Evolutionary conservation across 2,888 invertebrate species (phyloP).

Genomic region (Amphiduros pacificus): DNA sequence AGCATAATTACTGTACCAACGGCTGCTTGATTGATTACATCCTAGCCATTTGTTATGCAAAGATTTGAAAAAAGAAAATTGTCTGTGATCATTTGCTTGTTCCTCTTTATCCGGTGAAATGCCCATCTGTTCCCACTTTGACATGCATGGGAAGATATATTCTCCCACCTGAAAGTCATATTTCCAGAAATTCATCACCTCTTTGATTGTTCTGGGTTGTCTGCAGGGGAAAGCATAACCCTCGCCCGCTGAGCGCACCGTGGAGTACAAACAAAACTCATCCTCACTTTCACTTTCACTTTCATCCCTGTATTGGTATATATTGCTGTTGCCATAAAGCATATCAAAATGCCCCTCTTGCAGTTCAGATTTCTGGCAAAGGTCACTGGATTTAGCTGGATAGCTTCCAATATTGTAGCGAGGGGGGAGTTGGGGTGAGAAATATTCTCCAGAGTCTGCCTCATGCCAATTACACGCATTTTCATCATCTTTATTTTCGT

Average conservation of each 20-base stretch:
- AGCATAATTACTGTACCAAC: constrained; percentile 3
- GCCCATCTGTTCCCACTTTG: background rate
- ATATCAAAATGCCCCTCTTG: too few relatives aligned
- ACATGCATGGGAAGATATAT: constrained; percentile 2
- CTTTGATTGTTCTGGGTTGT: constrained; percentile 2
- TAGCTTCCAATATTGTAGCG: too few relatives aligned
- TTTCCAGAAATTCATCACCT: constrained; percentile 8
- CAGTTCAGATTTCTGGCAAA: too few relatives aligned
- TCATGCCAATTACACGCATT: background rate
- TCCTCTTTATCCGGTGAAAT: background rate
- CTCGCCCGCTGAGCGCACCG: background rate
- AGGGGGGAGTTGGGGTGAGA: too few relatives aligned
- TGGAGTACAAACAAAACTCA: background rate
- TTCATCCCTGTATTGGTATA: background rate
- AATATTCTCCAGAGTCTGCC: background rate
- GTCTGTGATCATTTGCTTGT: background rate
- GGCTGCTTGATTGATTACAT: background rate
- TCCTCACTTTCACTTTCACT: background rate
- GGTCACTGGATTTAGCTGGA: too few relatives aligned
- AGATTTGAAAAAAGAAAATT: constrained; percentile 5
- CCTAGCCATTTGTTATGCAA: constrained; percentile 6
- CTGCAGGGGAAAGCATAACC: constrained; percentile 5
- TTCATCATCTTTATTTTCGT: constrained; percentile 68
- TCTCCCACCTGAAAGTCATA: constrained; percentile 8
- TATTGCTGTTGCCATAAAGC: too few relatives aligned